Evolutionary conservation across 2,888 invertebrate species (phyloP), one percentile per base, ranked within the genome.

Genomic region (Phyllotreta cruciferae): DNA sequence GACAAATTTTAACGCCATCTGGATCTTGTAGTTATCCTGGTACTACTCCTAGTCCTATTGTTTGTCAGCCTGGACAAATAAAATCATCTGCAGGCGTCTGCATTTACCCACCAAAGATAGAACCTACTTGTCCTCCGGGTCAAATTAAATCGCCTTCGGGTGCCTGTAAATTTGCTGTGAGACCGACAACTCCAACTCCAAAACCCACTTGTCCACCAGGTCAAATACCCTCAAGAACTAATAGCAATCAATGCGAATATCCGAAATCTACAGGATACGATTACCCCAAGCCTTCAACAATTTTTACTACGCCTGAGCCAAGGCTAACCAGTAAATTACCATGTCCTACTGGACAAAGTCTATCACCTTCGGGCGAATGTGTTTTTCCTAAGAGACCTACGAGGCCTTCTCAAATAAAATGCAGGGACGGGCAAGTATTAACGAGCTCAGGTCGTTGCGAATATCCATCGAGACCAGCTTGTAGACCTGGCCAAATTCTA

Each of bases 401-500:
- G 24, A 52, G 44, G 34, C 52, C 65, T 10, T 41, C 24, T 4
- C 24, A 24, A 24, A 24, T 24, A 4, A 24, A 24, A 24, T 24
- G 24, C 24, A 56, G 55, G 44, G 24, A 7, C 24, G 24, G 10
- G 8, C 54, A 36, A 56, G 56, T 9, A 41, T 44, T 7, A 14
- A 11, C 13, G 7, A 13, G 10, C 39, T 55, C 55, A 7, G 45
- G 75, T 82, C 82, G 67, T 73, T 82, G 1, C 81, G 81, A 58
- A 54, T 37, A 38, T 45, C 67, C 60, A 35, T 44, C 47, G 11
- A 24, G 24, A 24, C 24, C 35, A 73, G 66, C 80, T 0, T 82
- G 74, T 76, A 74, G 83, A 3, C 83, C 83, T n/a, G 83, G 82
- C 0, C 64, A 64, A 42, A 36, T 62, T 9, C 37, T 54, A 38